These are phyloP conservation scores for Papilio gigon DNA, from an alignment of 2,888 invertebrate genomes.

Conservation along the genomic window DNA sequence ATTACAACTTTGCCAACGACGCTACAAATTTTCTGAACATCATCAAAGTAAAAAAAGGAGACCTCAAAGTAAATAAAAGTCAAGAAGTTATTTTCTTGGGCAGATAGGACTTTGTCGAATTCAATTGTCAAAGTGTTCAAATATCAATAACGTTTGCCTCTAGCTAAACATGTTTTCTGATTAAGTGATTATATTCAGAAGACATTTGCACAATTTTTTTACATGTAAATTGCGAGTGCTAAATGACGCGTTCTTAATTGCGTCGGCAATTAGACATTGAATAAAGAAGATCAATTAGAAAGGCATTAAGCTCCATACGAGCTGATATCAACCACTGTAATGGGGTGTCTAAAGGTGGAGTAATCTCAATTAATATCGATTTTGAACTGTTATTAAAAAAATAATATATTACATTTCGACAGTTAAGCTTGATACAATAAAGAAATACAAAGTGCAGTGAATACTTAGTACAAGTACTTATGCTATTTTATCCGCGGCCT, in stretches of 20 bases:
- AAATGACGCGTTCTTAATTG: slow-evolving; percentile 17
- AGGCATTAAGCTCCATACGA: slow-evolving; percentile 17
- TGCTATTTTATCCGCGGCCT: background rate
- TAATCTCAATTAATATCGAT: too few species aligned
- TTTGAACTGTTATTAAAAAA: too few species aligned
- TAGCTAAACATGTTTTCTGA: background rate
- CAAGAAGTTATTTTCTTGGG: too few species aligned
- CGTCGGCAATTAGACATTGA: slow-evolving; percentile 25
- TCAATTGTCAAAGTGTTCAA: background rate
- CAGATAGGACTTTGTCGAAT: too few species aligned
- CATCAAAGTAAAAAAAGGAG: background rate
- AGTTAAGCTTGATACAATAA: too few species aligned
- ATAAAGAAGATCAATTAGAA: slow-evolving; percentile 31
- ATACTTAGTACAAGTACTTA: background rate
- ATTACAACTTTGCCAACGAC: slow-evolving; percentile 14
- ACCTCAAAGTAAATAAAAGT: background rate
- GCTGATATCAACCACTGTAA: background rate
- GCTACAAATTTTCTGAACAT: background rate
- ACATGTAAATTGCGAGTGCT: slow-evolving; percentile 24
- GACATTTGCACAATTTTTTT: slow-evolving; percentile 9
- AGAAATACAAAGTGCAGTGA: background rate
- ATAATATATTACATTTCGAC: too few species aligned
- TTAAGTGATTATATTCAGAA: slow-evolving; percentile 8
- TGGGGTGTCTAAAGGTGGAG: background rate
- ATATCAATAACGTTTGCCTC: background rate